These are phyloP conservation scores for Laticauda laticaudata DNA, from an alignment of 2,113 vertebrate species.

Conservation along the genomic window DNA sequence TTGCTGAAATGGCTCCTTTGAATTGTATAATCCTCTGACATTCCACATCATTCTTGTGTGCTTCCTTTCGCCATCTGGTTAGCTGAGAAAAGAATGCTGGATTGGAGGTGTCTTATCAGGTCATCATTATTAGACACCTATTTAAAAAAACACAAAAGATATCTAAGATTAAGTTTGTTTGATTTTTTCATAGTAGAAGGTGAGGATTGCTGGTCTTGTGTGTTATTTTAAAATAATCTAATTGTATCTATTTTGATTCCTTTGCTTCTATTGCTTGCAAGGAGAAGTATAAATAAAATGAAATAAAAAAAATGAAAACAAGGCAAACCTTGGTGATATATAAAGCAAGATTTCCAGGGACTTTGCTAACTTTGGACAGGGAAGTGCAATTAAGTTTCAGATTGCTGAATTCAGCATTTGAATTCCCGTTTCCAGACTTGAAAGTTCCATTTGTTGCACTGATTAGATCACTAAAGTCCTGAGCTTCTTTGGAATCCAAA, in stretches of 20 bases:
- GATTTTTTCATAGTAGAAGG: background rate
- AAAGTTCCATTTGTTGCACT: slow-evolving; percentile 1
- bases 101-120: background rate
- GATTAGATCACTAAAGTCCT: slow-evolving; percentile 17
- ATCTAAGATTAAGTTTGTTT: background rate
- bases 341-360: background rate
- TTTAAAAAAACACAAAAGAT: background rate
- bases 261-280: background rate
- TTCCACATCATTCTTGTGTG: background rate
- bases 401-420: background rate
- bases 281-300: background rate
- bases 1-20: background rate
- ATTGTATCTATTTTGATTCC: background rate
- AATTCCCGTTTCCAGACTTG: slow-evolving; percentile 6
- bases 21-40: background rate
- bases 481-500: slow-evolving; percentile 30
- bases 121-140: background rate
- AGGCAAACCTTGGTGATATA: background rate
- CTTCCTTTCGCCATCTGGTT: background rate
- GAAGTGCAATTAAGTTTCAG: background rate
- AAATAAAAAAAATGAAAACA: background rate
- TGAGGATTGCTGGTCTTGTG: background rate
- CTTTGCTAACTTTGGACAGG: slow-evolving; percentile 5
- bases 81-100: background rate
- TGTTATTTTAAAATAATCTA: background rate